phyloP scores from a whole-genome alignment of 2,113 vertebrate species.

The Cololabis saira region DNA sequence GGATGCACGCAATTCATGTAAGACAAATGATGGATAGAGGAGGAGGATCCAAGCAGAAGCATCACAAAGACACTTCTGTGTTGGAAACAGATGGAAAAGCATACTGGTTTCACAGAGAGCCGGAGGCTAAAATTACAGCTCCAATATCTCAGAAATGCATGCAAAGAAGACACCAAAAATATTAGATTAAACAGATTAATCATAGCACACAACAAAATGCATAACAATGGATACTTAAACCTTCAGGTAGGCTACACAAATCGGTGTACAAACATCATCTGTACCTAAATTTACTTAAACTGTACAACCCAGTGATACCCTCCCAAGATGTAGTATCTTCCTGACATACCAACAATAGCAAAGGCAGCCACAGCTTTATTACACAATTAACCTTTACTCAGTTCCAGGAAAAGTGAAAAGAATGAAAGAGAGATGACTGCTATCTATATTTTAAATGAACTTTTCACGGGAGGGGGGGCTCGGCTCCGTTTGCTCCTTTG shows the following conservation, averaged over 20 bases:
- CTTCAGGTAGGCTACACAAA: too few species aligned
- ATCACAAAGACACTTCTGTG: slow-evolving; percentile 60
- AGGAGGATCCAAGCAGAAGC: slow-evolving; percentile 51
- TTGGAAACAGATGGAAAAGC: slow-evolving; percentile 41
- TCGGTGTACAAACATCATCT: neutral
- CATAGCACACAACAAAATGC: neutral
- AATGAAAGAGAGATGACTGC: slow-evolving; percentile 40
- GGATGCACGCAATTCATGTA: slow-evolving; percentile 41
- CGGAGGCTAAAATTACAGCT: too few species aligned
- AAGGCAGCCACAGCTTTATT: slow-evolving; percentile 53
- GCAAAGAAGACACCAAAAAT: neutral
- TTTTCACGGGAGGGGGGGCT: slow-evolving; percentile 26
- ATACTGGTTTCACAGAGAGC: slow-evolving; percentile 10
- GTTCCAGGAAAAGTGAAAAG: slow-evolving; percentile 40
- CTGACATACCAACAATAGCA: slow-evolving; percentile 20
- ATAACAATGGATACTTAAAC: neutral
- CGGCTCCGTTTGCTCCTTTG: slow-evolving; percentile 18
- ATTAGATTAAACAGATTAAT: neutral
- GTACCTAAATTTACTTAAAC: slow-evolving; percentile 1
- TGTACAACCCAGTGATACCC: slow-evolving; percentile 11
- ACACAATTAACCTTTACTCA: slow-evolving; percentile 69
- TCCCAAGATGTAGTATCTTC: slow-evolving; percentile 9
- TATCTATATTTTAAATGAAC: slow-evolving; percentile 67
- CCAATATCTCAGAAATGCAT: too few species aligned
- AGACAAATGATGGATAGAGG: slow-evolving; percentile 68